phyloP scores from a whole-genome alignment of 2,888 invertebrate genomes.

The Dinocampus coccinellae region DNA sequence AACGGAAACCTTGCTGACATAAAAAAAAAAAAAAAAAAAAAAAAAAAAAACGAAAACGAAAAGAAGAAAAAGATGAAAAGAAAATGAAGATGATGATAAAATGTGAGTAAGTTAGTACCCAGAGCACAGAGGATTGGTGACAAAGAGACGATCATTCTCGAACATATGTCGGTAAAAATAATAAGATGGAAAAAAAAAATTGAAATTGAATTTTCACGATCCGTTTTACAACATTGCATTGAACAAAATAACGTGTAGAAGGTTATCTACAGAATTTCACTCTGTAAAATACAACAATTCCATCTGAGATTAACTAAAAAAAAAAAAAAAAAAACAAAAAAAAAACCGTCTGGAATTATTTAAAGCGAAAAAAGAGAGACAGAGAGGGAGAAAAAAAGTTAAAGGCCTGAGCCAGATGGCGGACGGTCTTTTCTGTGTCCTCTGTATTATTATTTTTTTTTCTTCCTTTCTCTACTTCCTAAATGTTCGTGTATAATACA shows the following conservation, averaged over 20 bases:
- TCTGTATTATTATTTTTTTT: too few species aligned
- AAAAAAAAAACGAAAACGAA: conserved; percentile 13
- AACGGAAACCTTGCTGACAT: background rate
- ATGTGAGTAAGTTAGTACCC: background rate
- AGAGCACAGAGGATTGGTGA: background rate
- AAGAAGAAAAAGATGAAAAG: too few species aligned
- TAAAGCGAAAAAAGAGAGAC: background rate
- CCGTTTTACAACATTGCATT: background rate
- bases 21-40: background rate
- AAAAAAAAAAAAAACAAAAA: too few species aligned
- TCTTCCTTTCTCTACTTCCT: background rate
- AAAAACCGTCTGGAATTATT: background rate
- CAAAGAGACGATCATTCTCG: background rate
- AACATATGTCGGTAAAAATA: background rate
- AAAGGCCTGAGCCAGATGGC: conserved; percentile 44
- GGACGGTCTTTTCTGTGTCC: conserved; percentile 20
- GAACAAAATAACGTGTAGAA: background rate
- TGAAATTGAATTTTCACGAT: background rate
- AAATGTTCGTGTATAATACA: background rate
- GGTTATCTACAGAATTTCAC: background rate
- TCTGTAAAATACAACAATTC: background rate
- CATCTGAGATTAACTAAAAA: too few species aligned
- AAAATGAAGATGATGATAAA: too few species aligned
- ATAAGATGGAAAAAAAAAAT: background rate
- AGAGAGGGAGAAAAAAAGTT: conserved; percentile 11